Evolutionary conservation across 2,797 vertebrate species (phyloP).

Genomic region (Molossus molossus): DNA sequence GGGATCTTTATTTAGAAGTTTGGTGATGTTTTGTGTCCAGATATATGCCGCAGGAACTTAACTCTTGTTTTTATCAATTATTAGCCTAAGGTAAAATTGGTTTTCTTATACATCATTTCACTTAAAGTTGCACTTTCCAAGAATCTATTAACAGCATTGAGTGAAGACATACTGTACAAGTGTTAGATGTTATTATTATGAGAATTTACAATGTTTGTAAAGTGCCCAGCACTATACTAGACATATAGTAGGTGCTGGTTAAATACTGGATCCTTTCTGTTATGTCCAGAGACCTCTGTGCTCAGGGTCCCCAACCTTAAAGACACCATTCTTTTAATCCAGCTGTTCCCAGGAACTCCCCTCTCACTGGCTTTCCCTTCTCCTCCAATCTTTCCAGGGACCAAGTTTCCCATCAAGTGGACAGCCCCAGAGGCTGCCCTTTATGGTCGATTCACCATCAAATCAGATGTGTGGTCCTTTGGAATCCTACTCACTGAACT

Average conservation of each 20-base stretch:
- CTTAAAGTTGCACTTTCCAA: neutral
- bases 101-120: neutral
- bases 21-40: no score
- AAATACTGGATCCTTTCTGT: neutral
- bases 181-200: neutral
- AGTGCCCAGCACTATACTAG: neutral
- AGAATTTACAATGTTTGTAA: neutral
- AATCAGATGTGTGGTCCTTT: conserved; percentile 99
- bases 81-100: neutral
- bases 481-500: conserved; percentile 97
- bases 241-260: neutral
- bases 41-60: no score
- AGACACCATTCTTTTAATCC: conserved; percentile 27
- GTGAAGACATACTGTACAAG: neutral
- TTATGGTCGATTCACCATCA: conserved; percentile 97
- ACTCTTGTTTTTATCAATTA: neutral
- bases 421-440: conserved; percentile 98
- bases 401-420: conserved; percentile 99
- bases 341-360: neutral
- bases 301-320: neutral
- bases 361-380: conserved; percentile 20
- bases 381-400: conserved; percentile 90
- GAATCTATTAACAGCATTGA: neutral
- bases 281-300: conserved; percentile 16
- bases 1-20: no score